Evolutionary conservation across 1,140 invertebrate species (phyloP), one percentile per base, ranked within the genome.

Genomic region (Adoxophyes honmai): DNA sequence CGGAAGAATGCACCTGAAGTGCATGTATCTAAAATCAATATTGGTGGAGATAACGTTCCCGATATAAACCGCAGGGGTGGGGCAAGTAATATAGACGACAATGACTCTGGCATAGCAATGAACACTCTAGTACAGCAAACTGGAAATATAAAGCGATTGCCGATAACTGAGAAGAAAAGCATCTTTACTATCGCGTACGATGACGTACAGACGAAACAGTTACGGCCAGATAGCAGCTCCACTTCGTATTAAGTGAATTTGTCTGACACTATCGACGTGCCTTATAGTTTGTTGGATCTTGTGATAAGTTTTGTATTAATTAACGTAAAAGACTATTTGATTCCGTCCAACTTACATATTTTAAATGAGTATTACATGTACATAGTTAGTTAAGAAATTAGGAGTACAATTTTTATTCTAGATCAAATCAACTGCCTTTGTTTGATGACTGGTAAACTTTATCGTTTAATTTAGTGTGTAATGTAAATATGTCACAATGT

Each of bases 181-280:
- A 93, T 98, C n/a, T 98, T 97, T 70, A 96, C 96, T 0, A 97
- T 98, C 64, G 96, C 96, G 1, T 98, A 97, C 73, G 95, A 96
- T 74, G 96, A 96, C 73, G 95, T 97, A 16, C 88, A 90, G 70
- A 90, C 87, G 10, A 90, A 89, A 73, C 87, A 89, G 72, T 58
- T 90, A 13, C 65, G 89, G 72, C 89, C 89, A 36, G 89, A 90
- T 52, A 89, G 88, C 68, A 90, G 89, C 73, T 89, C 89, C 14
- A 89, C 89, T 14, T 90, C 89, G 21, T 89, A 89, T 67, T 89
- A 70, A 82, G 56, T 48, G 33, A 51, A 48, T 48, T 55, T 59
- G 56, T 61, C 0, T n/a, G 10, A 33, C n/a, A 64, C 42, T 44
- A 52, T 56, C 35, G 48, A 33, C 38, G 68, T 73, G 74, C 72